A percentile compares a stretch with the other conserved stretches of the same genome.
phyloP scores from a whole-genome alignment of 2,113 vertebrate species.

The Hypanus sabinus region DNA sequence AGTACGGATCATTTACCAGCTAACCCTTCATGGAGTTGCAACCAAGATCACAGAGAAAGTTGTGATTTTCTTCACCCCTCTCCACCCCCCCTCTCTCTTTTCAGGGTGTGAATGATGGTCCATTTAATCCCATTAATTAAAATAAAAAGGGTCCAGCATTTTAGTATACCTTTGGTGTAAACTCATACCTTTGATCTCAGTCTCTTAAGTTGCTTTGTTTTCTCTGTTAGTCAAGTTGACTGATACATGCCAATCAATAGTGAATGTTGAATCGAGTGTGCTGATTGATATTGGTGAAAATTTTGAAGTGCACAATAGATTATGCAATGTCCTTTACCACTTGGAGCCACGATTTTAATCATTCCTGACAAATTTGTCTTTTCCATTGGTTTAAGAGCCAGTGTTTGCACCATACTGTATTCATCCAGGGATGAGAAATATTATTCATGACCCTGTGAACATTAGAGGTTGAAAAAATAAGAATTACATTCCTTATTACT shows the following conservation, averaged over 20 bases:
- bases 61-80: no score
- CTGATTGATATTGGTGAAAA: not conserved
- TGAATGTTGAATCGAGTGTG: not conserved
- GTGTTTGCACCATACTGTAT: no score
- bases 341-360: not conserved
- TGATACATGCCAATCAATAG: not conserved
- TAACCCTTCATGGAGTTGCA: not conserved
- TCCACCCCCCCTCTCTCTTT: not conserved
- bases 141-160: not conserved
- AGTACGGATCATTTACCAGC: not conserved
- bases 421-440: not conserved
- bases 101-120: not conserved
- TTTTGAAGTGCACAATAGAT: not conserved
- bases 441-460: not conserved
- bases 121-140: not conserved
- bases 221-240: not conserved
- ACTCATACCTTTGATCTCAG: slow-evolving; percentile 3
- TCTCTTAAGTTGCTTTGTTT: not conserved
- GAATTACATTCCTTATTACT: not conserved
- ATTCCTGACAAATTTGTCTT: not conserved
- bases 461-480: not conserved
- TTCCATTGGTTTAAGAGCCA: not conserved
- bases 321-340: not conserved
- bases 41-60: not conserved
- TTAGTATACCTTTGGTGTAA: not conserved